Evolutionary conservation across 35 echinoderm and acorn worm genomes (phyloP).

Genomic region (Eucidaris tribuloides): DNA sequence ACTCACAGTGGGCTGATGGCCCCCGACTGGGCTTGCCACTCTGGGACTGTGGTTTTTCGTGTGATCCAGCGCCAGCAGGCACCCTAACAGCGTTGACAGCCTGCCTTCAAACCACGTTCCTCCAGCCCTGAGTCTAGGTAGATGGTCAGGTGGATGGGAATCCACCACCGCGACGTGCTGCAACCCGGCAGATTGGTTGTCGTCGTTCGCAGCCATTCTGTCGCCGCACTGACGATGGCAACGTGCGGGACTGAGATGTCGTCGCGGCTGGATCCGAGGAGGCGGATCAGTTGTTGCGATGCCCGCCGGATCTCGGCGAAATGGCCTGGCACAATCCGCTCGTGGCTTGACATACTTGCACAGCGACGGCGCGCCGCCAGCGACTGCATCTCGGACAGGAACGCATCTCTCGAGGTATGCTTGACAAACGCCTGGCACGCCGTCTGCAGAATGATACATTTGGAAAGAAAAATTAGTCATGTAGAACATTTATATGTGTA

Average conservation of each 20-base stretch:
- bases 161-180: constrained; percentile 47
- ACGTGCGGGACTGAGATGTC: constrained; percentile 80
- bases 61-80: constrained; percentile 64
- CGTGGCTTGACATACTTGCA: constrained; percentile 84
- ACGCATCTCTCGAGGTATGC: constrained; percentile 53
- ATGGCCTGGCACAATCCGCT: constrained; percentile 63
- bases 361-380: constrained; percentile 79
- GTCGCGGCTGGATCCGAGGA: constrained; percentile 51
- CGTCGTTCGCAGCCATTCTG: constrained; percentile 54
- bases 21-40: constrained; percentile 64
- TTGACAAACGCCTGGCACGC: constrained; percentile 93
- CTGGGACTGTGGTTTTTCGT: constrained; percentile 72
- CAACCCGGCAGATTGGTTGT: constrained; percentile 70
- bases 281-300: constrained; percentile 78
- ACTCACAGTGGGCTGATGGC: constrained; percentile 86
- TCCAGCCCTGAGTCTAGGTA: constrained; percentile 90
- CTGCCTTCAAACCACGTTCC: constrained; percentile 74
- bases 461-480: too few relatives aligned
- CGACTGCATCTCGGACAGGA: constrained; percentile 88
- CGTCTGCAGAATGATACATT: constrained; percentile 64
- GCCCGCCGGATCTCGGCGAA: constrained; percentile 51
- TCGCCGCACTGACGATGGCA: constrained; percentile 80
- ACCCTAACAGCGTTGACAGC: constrained; percentile 86
- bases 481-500: too few relatives aligned
- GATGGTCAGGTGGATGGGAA: constrained; percentile 65